Conservation (phyloP, 2,888 invertebrate genomes). For the Agriotes lineatus region DNA sequence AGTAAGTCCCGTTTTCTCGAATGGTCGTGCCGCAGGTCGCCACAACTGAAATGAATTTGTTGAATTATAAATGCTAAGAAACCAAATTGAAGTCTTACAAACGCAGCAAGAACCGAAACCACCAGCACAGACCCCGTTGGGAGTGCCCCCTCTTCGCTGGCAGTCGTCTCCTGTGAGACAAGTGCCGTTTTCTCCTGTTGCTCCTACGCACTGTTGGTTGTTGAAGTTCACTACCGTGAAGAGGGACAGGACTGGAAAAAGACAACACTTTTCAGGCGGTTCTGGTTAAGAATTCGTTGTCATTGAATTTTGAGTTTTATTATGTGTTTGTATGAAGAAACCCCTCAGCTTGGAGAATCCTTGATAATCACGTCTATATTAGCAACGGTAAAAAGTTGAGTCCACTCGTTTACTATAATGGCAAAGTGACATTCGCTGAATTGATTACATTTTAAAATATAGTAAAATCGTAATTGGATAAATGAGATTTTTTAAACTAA, state of each 20-base stretch:
- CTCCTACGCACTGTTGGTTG: constrained; percentile 80
- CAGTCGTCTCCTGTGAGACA: constrained; percentile 83
- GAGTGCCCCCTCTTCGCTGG: constrained; percentile 76
- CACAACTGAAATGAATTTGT: constrained; percentile 71
- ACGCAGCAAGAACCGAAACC: constrained; percentile 83
- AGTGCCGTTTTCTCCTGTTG: constrained; percentile 85
- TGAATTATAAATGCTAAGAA: constrained; percentile 4
- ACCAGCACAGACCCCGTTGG: constrained; percentile 84
- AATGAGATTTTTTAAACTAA: too few species aligned
- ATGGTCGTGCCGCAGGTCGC: constrained; percentile 84
- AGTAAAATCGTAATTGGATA: too few species aligned
- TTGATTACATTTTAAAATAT: too few species aligned
- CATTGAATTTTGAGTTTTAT: too few species aligned
- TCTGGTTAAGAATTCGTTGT: too few species aligned
- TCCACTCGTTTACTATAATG: too few species aligned
- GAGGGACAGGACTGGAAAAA: constrained; percentile 80
- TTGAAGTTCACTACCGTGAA: constrained; percentile 85
- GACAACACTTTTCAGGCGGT: too few species aligned
- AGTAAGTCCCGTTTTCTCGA: constrained; percentile 86
- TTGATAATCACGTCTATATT: too few species aligned
- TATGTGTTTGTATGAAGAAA: too few species aligned
- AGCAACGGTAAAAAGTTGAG: too few species aligned
- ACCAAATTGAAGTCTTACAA: constrained; percentile 69
- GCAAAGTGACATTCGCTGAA: too few species aligned
- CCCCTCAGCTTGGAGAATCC: too few species aligned